A percentile compares a stretch with the other conserved stretches of the same genome.
phyloP scores from a whole-genome alignment of 2,888 invertebrate genomes.

The Plemyria rubiginata region DNA sequence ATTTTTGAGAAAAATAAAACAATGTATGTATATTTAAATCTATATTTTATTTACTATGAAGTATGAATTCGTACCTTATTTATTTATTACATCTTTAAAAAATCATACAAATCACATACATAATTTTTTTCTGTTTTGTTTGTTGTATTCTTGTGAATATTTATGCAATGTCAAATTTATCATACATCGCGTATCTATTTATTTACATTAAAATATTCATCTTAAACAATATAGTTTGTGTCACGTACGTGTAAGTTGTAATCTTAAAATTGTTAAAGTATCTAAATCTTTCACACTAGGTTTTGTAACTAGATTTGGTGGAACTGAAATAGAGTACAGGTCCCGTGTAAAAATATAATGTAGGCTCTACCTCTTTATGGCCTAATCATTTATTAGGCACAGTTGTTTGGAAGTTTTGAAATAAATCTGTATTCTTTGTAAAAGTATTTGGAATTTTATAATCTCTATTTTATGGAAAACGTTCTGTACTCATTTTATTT shows the following conservation, averaged over 20 bases:
- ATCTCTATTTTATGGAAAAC: constrained; percentile 43
- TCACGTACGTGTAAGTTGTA: constrained; percentile 26
- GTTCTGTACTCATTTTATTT: constrained; percentile 66
- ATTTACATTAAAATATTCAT: constrained; percentile 29
- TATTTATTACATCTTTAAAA: constrained; percentile 39
- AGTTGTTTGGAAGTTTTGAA: constrained; percentile 42
- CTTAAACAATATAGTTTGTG: constrained; percentile 27
- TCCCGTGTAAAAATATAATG: constrained; percentile 34
- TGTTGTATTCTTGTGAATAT: constrained; percentile 34
- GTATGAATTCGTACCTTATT: constrained; percentile 40
- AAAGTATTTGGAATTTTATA: constrained; percentile 51
- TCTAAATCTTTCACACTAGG: constrained; percentile 18
- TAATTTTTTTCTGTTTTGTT: constrained; percentile 32
- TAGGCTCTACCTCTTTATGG: constrained; percentile 56
- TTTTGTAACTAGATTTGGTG: constrained; percentile 28
- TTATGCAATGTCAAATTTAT: constrained; percentile 29
- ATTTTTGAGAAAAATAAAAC: constrained; percentile 35
- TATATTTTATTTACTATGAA: constrained; percentile 38
- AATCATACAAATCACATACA: constrained; percentile 38
- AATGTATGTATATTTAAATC: constrained; percentile 31
- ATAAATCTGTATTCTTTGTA: constrained; percentile 55
- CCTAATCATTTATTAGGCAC: constrained; percentile 54
- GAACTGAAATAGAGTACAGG: constrained; percentile 59
- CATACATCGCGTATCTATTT: constrained; percentile 18
- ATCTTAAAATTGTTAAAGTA: constrained; percentile 29